Evolutionary conservation across 1,140 invertebrate genomes (phyloP), one percentile per base, ranked within the genome.

Genomic region (Nylanderia fulva): DNA sequence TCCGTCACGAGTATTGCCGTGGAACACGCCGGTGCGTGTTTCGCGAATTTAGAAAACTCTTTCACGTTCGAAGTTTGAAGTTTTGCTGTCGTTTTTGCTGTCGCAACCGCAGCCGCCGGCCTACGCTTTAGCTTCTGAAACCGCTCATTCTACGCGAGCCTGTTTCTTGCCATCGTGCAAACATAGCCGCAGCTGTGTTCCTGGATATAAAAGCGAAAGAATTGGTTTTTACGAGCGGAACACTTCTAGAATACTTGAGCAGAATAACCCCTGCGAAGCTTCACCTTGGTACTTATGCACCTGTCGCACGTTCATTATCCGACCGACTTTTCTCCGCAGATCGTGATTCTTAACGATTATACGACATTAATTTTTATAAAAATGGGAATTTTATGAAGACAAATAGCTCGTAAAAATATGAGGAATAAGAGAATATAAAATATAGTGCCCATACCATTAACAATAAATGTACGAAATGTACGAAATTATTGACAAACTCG

Each of bases 211-310:
- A 90, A 90, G 84, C 79, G 86, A 86, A 91, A 91, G 88, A 86
- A 91, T 91, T 90, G 86, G 75, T 85, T 91, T 92, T 91, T 91
- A 91, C 88, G 89, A 91, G 69, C 56, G 64, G 83, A 69, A 90
- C 90, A 90, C 83, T 89, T 74, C 64, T 86, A 39, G 90, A 88
- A 91, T 91, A 86, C 86, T 48, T 56, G 84, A 69, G 33, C 29
- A 58, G 39, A 66, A 74, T 86, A 79, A 85, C 54, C 79, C 24
- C 77, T n/a, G 45, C 15, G 27, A 39, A 66, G 33, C 2, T 21
- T 27, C n/a, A 4, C 36, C 52, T 27, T 61, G 58, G 76, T 77
- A 48, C 63, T 56, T 54, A 71, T 42, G 63, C 69, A 83, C 64
- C 77, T 74, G 80, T 82, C 63, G 27, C 56, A 33, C 66, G 75